These are phyloP conservation scores for Wiebesia pumilae DNA, from an alignment of 1,140 invertebrate genomes.

Conservation along the genomic window DNA sequence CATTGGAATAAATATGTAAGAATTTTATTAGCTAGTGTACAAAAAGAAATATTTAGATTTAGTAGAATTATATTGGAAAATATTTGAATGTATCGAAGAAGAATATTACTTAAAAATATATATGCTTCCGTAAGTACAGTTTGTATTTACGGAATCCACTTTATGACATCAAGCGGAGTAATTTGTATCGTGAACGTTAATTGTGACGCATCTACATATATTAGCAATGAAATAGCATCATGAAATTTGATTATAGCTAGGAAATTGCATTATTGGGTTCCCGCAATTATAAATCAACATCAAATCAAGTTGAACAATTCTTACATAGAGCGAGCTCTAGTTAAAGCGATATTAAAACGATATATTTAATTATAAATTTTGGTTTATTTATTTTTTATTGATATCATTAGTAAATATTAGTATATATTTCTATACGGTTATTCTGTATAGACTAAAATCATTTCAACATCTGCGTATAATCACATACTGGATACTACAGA, in stretches of 20 bases:
- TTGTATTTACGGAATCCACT: constrained; percentile 29
- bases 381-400: neutral
- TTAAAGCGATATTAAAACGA: neutral
- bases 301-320: neutral
- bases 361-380: constrained; percentile 1
- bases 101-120: constrained; percentile 38
- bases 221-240: constrained; percentile 35
- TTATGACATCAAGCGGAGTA: neutral
- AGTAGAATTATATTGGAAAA: neutral
- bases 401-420: neutral
- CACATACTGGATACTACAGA: neutral
- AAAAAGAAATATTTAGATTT: neutral
- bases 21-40: neutral
- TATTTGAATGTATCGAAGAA: neutral
- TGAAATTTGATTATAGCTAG: constrained; percentile 42
- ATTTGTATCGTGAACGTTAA: constrained; percentile 33
- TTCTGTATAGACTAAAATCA: neutral
- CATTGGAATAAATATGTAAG: neutral
- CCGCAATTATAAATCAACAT: constrained; percentile 46
- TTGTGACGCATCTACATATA: constrained; percentile 38
- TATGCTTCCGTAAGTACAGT: constrained; percentile 1
- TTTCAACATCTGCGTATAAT: neutral
- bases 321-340: neutral
- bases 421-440: neutral
- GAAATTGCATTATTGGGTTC: constrained; percentile 34